phyloP scores from a whole-genome alignment of 1,140 invertebrate genomes.

The Drosophila funebris region DNA sequence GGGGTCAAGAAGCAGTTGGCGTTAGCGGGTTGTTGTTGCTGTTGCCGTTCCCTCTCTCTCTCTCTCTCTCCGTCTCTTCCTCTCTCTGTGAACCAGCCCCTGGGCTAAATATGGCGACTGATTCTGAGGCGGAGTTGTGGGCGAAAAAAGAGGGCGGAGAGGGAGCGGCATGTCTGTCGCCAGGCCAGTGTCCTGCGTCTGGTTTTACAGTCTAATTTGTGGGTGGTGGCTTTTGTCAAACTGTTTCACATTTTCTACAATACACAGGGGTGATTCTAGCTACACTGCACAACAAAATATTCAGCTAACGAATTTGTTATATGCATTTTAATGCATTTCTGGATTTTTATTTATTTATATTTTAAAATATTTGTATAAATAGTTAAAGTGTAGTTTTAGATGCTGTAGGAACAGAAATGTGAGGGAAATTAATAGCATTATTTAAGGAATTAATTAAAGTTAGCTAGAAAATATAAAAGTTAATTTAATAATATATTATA shows the following conservation, averaged over 20 bases:
- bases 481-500: too few species aligned
- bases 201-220: conserved; percentile 72
- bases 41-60: too few species aligned
- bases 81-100: conserved; percentile 5
- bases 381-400: too few species aligned
- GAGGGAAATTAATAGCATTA: too few species aligned
- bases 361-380: too few species aligned
- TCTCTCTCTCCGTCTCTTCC: too few species aligned
- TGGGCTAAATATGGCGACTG: conserved; percentile 41
- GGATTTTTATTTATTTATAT: too few species aligned
- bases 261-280: conserved; percentile 46
- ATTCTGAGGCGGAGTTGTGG: not conserved
- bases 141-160: not conserved
- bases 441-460: too few species aligned
- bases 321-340: too few species aligned
- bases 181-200: conserved; percentile 22
- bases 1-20: conserved; percentile 60
- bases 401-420: too few species aligned
- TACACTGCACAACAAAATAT: conserved; percentile 48
- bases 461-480: too few species aligned
- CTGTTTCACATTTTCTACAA: conserved; percentile 67
- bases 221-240: conserved; percentile 80
- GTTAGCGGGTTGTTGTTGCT: conserved; percentile 7
- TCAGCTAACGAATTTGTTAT: not conserved
- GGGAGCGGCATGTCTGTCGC: conserved; percentile 9